Base-by-base conservation (phyloP, 37 sponge, comb jelly and placozoan species). In the Agelas oroides region DNA sequence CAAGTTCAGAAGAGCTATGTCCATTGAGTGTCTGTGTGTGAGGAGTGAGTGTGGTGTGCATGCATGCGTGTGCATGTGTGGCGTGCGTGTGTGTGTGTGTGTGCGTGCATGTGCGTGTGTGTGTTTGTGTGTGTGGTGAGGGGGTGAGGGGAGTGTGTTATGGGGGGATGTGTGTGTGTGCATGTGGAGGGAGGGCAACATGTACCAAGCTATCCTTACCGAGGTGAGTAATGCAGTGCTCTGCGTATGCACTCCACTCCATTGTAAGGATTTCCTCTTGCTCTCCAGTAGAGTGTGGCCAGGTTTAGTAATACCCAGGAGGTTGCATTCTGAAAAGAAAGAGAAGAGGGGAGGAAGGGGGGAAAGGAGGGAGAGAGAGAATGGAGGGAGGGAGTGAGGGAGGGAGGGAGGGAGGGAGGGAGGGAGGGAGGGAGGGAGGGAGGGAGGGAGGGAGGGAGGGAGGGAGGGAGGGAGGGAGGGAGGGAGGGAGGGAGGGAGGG, bases 271-370 rank as follows among this genome's bases (percentile, higher is more conserved):
- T 90, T 79, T 0, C 96, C 96, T 25, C 87, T 84, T 3, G 94
- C 77, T n/a, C 96, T 86, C 96, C 96, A 96, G 87, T 92, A 92
- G 39, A 96, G 73, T 5, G 81, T 67, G 28, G 96, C 96, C 72
- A 90, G 38, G 63, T 93, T 82, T 59, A 80, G 64, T 55, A 96
- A 55, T 23, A 96, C 96, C 96, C 96, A 96, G 1, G 93, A 93
- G 24, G 93, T 90, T 12, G 81, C 20, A 59, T 96, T 93, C 90
- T 92, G 52, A 3, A 56, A 0, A 36, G 66, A 12, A 21, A 30
- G 55, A 55, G 55, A 74, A 21, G 75, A 2, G 78, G 63, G 38
- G 2, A n/a, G 78, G 78, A 15, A 76, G 76, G 17, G 28, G 5
- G 28, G 60, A 5, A 1, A 39, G 66, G 60, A 34, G 20, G 62